Base-by-base conservation (phyloP, 2,113 vertebrate genomes). In the Brachyistius frenatus region DNA sequence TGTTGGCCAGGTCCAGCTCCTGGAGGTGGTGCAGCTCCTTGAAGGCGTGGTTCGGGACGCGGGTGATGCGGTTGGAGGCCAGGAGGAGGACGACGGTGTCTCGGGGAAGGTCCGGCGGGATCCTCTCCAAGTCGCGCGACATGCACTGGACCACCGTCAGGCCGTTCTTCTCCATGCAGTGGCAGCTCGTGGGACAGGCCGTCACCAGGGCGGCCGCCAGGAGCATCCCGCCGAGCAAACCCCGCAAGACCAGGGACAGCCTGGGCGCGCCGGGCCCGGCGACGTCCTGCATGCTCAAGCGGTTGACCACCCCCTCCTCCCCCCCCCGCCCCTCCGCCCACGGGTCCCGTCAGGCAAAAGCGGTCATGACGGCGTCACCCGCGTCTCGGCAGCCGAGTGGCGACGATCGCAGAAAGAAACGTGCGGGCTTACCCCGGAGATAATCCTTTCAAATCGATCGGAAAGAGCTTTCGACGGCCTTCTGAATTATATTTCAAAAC, bases 1-100 rank as follows among this genome's bases (percentile, higher is more conserved):
- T 99, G 79, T 92, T 90, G 0, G 98, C 99, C 71, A 99, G 87
- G 76, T 98, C 96, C 13, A 99, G 91, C 62, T 99, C 97, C 82
- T 96, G 93, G 73, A 99, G 95, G 80, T 93, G 94, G 66, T 86
- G 93, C 33, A 99, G 96, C 31, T 96, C 95, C 87, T 93, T 94
- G 90, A 99, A 99, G 62, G 96, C 96, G 0, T 97, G 95, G 54
- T 94, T 95, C 32, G 97, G 97, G 81, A 99, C 93, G 55, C 93
- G 94, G 54, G 96, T 96, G 69, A 98, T 99, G 80, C 91, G 95
- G 90, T 99, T 99, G 31, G 96, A 95, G 0, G 97, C 95, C 8
- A 99, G 91, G 47, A 96, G 96, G 39, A 99, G 91, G 53, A 96
- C 87, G 9, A 96, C 96, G 0, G 94, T 95, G 0, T 98, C 94